A percentile compares a stretch with the other conserved stretches of the same genome.
These are phyloP conservation scores for Prunella himalayana DNA, from an alignment of 2,113 vertebrate genomes.

Conservation along the genomic window DNA sequence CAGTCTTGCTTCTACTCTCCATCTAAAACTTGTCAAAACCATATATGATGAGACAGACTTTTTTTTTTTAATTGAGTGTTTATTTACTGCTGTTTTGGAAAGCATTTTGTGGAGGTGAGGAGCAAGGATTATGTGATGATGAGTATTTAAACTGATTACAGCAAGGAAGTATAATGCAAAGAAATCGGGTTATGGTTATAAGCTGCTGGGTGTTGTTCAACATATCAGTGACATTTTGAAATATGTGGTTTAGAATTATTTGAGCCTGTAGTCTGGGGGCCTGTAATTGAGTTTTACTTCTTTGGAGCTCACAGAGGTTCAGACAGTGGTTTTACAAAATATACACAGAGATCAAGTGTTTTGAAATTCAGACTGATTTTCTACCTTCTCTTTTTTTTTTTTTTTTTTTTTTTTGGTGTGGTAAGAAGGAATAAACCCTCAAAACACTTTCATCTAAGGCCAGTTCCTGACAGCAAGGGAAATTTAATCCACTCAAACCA, in stretches of 20 bases:
- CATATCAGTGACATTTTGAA: slow-evolving; percentile 4
- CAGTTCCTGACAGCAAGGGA: slow-evolving; percentile 59
- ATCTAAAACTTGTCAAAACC: neutral
- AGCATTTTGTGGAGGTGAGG: neutral
- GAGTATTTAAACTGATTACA: neutral
- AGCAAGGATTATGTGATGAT: neutral
- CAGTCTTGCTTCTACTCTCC: neutral
- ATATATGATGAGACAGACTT: rapidly evolving
- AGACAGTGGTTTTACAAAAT: slow-evolving; percentile 35
- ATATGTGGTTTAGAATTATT: slow-evolving; percentile 46
- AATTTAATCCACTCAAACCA: slow-evolving; percentile 65
- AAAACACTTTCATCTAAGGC: slow-evolving; percentile 57
- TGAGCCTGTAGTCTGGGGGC: neutral
- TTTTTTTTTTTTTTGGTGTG: neutral
- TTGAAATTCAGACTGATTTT: slow-evolving; percentile 60
- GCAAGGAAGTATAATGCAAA: neutral
- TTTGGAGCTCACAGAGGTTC: neutral
- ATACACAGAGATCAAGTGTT: slow-evolving; percentile 39
- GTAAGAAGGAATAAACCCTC: slow-evolving; percentile 35
- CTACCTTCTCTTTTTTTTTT: neutral
- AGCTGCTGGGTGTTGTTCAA: slow-evolving; percentile 2
- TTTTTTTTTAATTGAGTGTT: neutral
- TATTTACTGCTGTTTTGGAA: neutral
- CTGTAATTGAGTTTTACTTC: slow-evolving; percentile 44
- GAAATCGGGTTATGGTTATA: neutral